A percentile compares a stretch with the other conserved stretches of the same genome.
These are phyloP conservation scores for Cyanistes caeruleus DNA, from an alignment of 2,113 vertebrate genomes.

Conservation along the genomic window DNA sequence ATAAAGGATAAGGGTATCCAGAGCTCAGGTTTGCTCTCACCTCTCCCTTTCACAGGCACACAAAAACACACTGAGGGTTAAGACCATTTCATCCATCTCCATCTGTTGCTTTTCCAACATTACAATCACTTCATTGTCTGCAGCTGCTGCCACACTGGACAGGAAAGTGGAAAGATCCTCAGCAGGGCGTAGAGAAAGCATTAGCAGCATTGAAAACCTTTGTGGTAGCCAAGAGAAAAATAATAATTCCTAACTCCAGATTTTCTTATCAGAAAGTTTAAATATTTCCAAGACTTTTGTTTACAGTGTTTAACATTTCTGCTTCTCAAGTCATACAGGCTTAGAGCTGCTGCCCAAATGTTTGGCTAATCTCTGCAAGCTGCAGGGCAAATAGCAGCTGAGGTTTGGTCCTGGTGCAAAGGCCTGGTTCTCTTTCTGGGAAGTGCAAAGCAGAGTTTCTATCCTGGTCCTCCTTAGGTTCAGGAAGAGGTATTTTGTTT, in stretches of 20 bases:
- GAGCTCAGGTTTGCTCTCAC: neutral
- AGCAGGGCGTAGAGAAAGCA: neutral
- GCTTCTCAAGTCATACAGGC: neutral
- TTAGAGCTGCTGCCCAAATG: neutral
- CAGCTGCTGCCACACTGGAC: neutral
- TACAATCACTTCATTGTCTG: slow-evolving; percentile 26
- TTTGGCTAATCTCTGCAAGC: neutral
- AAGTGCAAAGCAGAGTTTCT: neutral
- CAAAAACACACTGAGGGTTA: neutral
- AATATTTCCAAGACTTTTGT: neutral
- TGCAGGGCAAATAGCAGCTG: slow-evolving; percentile 23
- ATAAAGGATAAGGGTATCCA: neutral
- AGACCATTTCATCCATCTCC: neutral
- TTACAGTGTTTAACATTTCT: neutral
- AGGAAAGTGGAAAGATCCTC: neutral
- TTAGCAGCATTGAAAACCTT: neutral
- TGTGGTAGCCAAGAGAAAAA: neutral
- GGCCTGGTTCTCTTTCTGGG: neutral
- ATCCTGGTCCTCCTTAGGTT: neutral
- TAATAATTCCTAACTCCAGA: neutral
- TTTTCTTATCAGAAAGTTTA: slow-evolving; percentile 22
- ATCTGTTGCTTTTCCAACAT: slow-evolving; percentile 2
- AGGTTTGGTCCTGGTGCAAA: neutral
- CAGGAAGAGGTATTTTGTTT: neutral
- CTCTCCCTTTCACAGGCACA: neutral